These are phyloP conservation scores for Calyptommatus sinebrachiatus DNA, from an alignment of 2,113 vertebrate genomes.

Conservation along the genomic window DNA sequence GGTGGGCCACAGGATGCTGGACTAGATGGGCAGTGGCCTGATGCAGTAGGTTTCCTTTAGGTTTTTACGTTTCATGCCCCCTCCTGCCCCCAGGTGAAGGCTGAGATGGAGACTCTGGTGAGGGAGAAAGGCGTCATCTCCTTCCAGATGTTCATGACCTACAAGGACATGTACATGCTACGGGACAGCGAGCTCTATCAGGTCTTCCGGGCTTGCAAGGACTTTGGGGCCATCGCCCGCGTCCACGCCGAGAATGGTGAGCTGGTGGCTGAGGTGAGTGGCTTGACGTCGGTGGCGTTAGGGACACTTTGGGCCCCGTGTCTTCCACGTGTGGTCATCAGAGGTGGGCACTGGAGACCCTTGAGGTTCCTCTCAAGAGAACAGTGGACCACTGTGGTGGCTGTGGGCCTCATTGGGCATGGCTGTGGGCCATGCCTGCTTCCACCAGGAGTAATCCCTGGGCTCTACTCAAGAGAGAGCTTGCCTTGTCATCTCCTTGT, in stretches of 20 bases:
- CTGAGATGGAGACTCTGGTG: constrained; percentile 93
- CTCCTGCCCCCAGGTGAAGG: constrained; percentile 78
- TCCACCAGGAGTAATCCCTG: too few relatives aligned
- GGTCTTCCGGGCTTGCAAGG: constrained; percentile 87
- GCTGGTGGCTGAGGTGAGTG: constrained; percentile 89
- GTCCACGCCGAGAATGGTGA: constrained; percentile 96
- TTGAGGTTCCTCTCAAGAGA: not conserved
- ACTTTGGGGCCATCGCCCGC: constrained; percentile 88
- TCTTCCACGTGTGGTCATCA: too few relatives aligned
- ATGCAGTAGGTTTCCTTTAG: too few relatives aligned
- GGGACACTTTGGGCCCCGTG: too few relatives aligned
- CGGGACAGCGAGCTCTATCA: constrained; percentile 94
- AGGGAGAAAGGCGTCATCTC: constrained; percentile 94
- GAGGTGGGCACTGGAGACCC: not conserved
- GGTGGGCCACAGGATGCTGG: too few relatives aligned
- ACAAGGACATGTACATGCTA: constrained; percentile 95
- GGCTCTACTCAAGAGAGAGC: too few relatives aligned
- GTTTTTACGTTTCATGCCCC: not conserved
- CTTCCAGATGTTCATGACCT: constrained; percentile 98
- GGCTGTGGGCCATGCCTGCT: too few relatives aligned
- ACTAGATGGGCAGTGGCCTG: too few relatives aligned
- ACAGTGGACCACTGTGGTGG: too few relatives aligned
- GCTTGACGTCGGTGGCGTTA: accelerated
- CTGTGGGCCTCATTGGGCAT: too few relatives aligned
- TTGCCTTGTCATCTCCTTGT: too few relatives aligned